phyloP scores from a whole-genome alignment of 2,113 vertebrate genomes.

The Thymallus thymallus region DNA sequence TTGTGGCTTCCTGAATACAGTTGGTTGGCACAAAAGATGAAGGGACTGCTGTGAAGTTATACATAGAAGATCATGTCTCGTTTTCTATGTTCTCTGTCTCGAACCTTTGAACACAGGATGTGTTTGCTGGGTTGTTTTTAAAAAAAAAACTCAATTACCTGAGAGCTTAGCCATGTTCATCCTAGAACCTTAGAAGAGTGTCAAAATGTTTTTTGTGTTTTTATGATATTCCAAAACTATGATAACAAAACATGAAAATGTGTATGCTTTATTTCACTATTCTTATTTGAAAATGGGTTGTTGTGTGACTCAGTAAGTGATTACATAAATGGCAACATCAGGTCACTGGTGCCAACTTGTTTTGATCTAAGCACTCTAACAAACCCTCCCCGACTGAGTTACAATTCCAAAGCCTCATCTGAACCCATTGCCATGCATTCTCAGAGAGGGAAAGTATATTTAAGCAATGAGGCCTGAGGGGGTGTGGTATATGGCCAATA shows the following conservation, averaged over 20 bases:
- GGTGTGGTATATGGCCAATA: too few relatives aligned
- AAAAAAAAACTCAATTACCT: constrained; percentile 64
- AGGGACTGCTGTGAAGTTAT: constrained; percentile 68
- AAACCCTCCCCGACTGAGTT: constrained; percentile 42
- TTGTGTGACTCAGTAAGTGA: constrained; percentile 49
- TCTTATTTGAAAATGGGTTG: constrained; percentile 51
- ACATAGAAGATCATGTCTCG: constrained; percentile 63
- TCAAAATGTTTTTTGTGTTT: neutral
- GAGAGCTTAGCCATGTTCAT: constrained; percentile 48
- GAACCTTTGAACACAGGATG: constrained; percentile 73
- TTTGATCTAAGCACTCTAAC: constrained; percentile 60
- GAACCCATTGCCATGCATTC: constrained; percentile 53
- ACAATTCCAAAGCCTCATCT: constrained; percentile 53
- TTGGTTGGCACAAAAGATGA: constrained; percentile 62
- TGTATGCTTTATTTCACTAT: constrained; percentile 36
- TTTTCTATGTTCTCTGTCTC: constrained; percentile 19
- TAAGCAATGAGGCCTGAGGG: too few relatives aligned
- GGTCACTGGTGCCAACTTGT: constrained; percentile 59
- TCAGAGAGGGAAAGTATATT: constrained; percentile 50
- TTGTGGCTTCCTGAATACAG: constrained; percentile 70
- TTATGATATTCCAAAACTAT: constrained; percentile 42
- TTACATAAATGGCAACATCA: constrained; percentile 65
- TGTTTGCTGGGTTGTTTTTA: constrained; percentile 43
- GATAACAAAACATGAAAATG: constrained; percentile 58
- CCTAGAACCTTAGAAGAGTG: constrained; percentile 35